phyloP scores from a whole-genome alignment of 2,888 invertebrate genomes.

The Sinopyrophorus schimmeli region DNA sequence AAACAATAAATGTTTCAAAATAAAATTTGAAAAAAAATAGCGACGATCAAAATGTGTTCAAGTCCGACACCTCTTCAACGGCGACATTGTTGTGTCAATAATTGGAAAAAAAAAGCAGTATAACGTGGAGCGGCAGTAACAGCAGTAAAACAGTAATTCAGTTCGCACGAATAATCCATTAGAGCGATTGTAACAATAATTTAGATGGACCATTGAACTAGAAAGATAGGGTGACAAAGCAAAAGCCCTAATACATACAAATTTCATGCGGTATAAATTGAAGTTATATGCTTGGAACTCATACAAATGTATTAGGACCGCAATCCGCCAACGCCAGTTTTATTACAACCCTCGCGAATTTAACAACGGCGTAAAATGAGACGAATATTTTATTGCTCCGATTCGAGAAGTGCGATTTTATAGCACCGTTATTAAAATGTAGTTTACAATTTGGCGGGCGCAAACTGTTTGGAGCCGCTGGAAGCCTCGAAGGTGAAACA shows the following conservation, averaged over 20 bases:
- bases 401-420: conserved; percentile 18
- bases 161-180: conserved; percentile 17
- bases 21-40: too few species aligned
- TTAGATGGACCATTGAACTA: conserved; percentile 22
- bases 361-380: conserved; percentile 29
- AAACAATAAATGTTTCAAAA: too few species aligned
- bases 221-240: conserved; percentile 30
- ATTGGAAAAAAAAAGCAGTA: too few species aligned
- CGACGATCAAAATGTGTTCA: too few species aligned
- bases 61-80: too few species aligned
- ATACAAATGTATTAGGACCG: conserved; percentile 30
- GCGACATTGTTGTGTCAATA: too few species aligned
- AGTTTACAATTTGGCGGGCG: conserved; percentile 1
- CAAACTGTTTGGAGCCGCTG: background rate
- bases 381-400: conserved; percentile 23
- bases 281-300: conserved; percentile 29
- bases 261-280: conserved; percentile 31
- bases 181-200: conserved; percentile 25
- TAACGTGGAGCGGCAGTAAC: too few species aligned
- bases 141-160: conserved; percentile 14
- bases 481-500: background rate
- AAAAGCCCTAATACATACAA: conserved; percentile 28
- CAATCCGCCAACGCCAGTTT: conserved; percentile 24
- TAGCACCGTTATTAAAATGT: conserved; percentile 11
- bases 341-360: conserved; percentile 31